phyloP scores from a whole-genome alignment of 1,140 invertebrate genomes.

The Physella acuta region DNA sequence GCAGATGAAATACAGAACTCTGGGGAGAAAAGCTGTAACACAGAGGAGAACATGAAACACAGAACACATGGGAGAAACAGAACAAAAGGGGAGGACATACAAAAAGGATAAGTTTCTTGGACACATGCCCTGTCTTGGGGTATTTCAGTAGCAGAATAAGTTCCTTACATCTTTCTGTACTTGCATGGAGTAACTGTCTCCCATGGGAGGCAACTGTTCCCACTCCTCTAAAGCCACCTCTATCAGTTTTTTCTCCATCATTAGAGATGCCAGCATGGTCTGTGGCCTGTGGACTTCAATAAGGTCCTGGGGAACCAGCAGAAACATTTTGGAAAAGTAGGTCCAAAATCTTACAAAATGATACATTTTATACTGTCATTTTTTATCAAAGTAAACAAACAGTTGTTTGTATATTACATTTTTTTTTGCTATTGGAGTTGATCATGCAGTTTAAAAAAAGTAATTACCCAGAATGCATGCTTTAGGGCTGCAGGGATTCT shows the following conservation, averaged over 20 bases:
- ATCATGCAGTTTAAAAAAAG: too few species aligned
- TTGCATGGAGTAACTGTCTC: conserved; percentile 47
- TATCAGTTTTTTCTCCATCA: conserved; percentile 54
- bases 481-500: conserved; percentile 52
- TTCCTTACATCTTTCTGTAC: conserved; percentile 55
- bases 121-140: too few species aligned
- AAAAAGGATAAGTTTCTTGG: too few species aligned
- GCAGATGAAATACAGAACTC: too few species aligned
- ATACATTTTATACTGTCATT: not conserved
- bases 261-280: conserved; percentile 42
- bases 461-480: conserved; percentile 51
- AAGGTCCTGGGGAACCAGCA: conserved; percentile 25
- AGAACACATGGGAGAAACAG: too few species aligned
- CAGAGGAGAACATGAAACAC: too few species aligned
- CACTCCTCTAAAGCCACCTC: conserved; percentile 49
- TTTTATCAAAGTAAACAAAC: not conserved
- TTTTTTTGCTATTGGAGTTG: not conserved
- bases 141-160: too few species aligned
- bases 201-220: conserved; percentile 47
- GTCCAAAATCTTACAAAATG: not conserved
- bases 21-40: too few species aligned
- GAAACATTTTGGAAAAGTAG: not conserved
- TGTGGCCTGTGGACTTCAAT: conserved; percentile 48
- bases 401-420: not conserved
- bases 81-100: too few species aligned